phyloP scores from a whole-genome alignment of 2,113 vertebrate species.

The Monopterus albus region DNA sequence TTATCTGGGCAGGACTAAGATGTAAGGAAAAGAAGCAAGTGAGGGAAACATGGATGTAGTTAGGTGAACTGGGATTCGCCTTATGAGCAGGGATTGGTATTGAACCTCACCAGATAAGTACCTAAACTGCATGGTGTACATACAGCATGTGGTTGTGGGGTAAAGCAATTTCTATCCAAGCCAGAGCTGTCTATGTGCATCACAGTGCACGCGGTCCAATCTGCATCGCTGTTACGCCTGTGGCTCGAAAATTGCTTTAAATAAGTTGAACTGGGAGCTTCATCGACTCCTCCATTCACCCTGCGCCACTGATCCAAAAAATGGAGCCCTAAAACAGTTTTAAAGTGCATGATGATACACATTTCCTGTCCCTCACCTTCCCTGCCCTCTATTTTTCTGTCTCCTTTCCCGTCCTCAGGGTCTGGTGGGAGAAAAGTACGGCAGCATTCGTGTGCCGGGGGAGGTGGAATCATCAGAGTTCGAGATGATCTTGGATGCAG shows the following conservation, averaged over 20 bases:
- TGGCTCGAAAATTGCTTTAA: conserved; percentile 41
- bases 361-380: conserved; percentile 18
- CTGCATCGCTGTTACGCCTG: not conserved
- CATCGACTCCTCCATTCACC: conserved; percentile 49
- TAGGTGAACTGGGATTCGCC: too few species aligned
- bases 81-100: not conserved
- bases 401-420: conserved; percentile 84
- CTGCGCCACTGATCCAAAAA: conserved; percentile 33
- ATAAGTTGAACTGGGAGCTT: conserved; percentile 26
- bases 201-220: not conserved
- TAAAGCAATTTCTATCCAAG: not conserved
- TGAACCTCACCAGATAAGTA: not conserved
- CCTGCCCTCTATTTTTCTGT: conserved; percentile 1
- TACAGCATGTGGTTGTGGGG: not conserved
- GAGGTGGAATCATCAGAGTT: conserved; percentile 97
- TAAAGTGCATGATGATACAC: conserved; percentile 4
- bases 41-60: too few species aligned
- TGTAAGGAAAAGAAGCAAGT: too few species aligned
- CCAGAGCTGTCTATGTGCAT: conserved; percentile 1
- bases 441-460: conserved; percentile 94
- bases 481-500: conserved; percentile 98
- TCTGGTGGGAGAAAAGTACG: conserved; percentile 96
- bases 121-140: too few species aligned
- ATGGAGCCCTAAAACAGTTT: conserved; percentile 33
- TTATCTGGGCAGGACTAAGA: too few species aligned